Percentiles rank a stretch among this genome's conserved stretches.
Evolutionary conservation across 2,113 vertebrate genomes (phyloP).

Genomic region (Paradisaea rubra): DNA sequence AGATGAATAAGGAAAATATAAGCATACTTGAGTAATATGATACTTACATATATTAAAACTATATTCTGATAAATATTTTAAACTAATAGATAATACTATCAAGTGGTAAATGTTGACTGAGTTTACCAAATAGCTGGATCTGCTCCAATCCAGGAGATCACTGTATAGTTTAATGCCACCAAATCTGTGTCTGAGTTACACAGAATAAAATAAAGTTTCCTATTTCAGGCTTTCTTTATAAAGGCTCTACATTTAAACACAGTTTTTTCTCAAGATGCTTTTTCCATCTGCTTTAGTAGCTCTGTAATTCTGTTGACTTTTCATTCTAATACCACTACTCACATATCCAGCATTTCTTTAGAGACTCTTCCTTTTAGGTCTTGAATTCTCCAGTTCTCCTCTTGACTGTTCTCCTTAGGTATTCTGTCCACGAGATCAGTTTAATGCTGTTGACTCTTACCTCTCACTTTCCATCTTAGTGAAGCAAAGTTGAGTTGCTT

Average conservation of each 20-base stretch:
- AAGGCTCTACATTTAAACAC: not conserved
- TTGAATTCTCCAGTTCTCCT: not conserved
- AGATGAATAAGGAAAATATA: not conserved
- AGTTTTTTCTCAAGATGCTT: not conserved
- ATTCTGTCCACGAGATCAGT: not conserved
- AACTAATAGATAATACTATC: not conserved
- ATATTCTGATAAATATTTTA: not conserved
- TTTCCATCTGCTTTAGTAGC: not conserved
- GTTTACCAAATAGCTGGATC: not conserved
- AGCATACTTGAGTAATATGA: not conserved
- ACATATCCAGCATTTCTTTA: not conserved
- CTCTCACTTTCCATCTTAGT: not conserved
- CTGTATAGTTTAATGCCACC: not conserved
- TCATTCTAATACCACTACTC: not conserved
- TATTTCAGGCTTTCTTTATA: not conserved
- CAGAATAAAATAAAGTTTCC: not conserved
- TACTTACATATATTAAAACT: not conserved
- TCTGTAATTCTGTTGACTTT: not conserved
- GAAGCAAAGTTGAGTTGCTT: not conserved
- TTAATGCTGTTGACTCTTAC: not conserved
- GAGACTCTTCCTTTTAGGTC: not conserved
- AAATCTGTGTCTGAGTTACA: not conserved
- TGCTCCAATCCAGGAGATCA: not conserved
- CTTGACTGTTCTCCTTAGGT: not conserved
- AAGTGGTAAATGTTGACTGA: not conserved